phyloP scores from a whole-genome alignment of 2,113 vertebrate genomes.

The Odocoileus virginianus region DNA sequence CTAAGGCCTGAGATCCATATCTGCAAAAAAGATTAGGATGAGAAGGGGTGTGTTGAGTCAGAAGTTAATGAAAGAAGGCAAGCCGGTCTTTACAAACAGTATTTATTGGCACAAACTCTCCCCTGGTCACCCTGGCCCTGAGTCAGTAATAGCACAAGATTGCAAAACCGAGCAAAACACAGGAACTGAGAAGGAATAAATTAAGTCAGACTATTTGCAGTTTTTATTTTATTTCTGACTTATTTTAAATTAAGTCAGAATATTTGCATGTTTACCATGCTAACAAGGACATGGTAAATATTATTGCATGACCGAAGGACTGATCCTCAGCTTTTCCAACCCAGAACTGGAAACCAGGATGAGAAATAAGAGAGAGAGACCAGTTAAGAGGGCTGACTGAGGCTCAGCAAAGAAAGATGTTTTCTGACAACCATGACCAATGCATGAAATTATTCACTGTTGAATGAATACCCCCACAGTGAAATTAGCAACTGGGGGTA shows the following conservation, averaged over 20 bases:
- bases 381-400: background rate
- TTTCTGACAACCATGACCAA: background rate
- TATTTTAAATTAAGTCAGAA: background rate
- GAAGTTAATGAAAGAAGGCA: background rate
- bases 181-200: background rate
- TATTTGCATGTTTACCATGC: background rate
- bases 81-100: background rate
- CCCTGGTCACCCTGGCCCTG: background rate
- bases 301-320: background rate
- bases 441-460: background rate
- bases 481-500: background rate
- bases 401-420: background rate
- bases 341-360: background rate
- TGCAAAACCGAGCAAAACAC: background rate
- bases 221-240: background rate
- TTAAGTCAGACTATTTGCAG: background rate
- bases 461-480: background rate
- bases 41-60: background rate
- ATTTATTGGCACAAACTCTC: background rate
- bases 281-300: background rate
- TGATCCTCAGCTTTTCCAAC: background rate
- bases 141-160: background rate
- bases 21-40: constrained; percentile 16
- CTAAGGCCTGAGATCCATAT: background rate
- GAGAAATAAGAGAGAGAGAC: background rate